phyloP scores from a whole-genome alignment of 2,113 vertebrate species.

The Tragelaphus scriptus region DNA sequence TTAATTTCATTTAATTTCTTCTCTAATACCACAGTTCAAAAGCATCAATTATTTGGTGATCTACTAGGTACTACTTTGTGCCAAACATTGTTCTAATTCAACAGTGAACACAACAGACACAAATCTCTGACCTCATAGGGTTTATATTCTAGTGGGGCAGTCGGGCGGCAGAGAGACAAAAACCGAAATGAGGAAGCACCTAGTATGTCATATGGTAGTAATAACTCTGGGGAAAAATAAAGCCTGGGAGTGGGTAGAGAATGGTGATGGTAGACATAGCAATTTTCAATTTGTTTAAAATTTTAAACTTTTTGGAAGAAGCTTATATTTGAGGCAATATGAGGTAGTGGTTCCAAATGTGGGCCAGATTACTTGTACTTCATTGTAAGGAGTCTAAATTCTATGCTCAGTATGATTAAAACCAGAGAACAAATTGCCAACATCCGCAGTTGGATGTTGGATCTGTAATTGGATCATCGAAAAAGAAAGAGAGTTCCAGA shows the following conservation, averaged over 20 bases:
- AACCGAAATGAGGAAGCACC: background rate
- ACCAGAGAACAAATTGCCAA: too few relatives aligned
- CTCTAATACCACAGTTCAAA: background rate
- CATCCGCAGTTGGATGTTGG: too few relatives aligned
- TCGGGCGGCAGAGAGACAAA: background rate
- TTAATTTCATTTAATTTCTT: too few relatives aligned
- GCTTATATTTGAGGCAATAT: background rate
- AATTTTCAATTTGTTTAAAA: background rate
- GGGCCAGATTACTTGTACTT: background rate
- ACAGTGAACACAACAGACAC: background rate
- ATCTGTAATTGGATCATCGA: too few relatives aligned
- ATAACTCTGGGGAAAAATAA: background rate
- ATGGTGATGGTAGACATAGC: background rate
- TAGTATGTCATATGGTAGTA: background rate
- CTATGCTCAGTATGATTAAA: background rate
- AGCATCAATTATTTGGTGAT: background rate
- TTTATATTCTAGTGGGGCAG: background rate
- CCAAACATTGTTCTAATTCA: background rate
- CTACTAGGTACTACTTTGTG: background rate
- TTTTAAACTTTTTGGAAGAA: background rate
- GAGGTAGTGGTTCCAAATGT: background rate
- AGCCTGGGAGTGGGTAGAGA: background rate
- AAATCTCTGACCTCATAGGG: background rate
- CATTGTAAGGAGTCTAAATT: background rate
- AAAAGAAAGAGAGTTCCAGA: too few relatives aligned